phyloP scores from a whole-genome alignment of 2,888 invertebrate genomes.

The Catocala sponsa region DNA sequence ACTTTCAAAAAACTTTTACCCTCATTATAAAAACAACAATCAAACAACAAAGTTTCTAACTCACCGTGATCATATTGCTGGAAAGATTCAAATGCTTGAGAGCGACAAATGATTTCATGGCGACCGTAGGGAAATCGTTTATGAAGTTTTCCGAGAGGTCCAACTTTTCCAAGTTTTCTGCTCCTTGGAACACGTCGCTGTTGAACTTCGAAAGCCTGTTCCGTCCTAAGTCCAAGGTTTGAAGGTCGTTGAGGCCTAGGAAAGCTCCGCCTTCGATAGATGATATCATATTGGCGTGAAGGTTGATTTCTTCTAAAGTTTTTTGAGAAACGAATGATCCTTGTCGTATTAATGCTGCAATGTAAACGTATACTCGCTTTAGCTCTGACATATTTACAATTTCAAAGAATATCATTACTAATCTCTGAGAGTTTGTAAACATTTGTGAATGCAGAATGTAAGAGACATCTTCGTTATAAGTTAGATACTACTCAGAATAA shows the following conservation, averaged over 20 bases:
- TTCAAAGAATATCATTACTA: not conserved
- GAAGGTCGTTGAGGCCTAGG: slow-evolving; percentile 90
- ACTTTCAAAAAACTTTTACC: not conserved
- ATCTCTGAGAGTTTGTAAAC: too few relatives aligned
- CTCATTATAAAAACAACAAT: slow-evolving; percentile 33
- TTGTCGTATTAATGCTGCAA: slow-evolving; percentile 90
- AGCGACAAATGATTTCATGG: slow-evolving; percentile 91
- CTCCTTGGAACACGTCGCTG: slow-evolving; percentile 94
- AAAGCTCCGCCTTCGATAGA: slow-evolving; percentile 93
- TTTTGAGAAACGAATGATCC: slow-evolving; percentile 91
- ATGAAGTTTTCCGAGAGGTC: slow-evolving; percentile 96
- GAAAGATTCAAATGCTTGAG: slow-evolving; percentile 93
- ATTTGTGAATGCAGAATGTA: too few relatives aligned
- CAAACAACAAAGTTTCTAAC: slow-evolving; percentile 42
- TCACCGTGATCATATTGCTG: slow-evolving; percentile 94
- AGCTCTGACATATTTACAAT: not conserved
- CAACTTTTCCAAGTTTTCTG: slow-evolving; percentile 92
- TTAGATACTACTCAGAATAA: too few relatives aligned
- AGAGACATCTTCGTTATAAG: too few relatives aligned
- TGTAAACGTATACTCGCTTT: not conserved
- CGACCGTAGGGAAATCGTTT: slow-evolving; percentile 93
- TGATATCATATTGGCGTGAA: slow-evolving; percentile 93
- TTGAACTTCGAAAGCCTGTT: slow-evolving; percentile 94
- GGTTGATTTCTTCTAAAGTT: slow-evolving; percentile 91
- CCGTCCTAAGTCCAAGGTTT: slow-evolving; percentile 91